Evolutionary conservation across 2,113 vertebrate genomes (phyloP), one percentile per base, ranked within the genome.

Genomic region (Rhea americana): DNA sequence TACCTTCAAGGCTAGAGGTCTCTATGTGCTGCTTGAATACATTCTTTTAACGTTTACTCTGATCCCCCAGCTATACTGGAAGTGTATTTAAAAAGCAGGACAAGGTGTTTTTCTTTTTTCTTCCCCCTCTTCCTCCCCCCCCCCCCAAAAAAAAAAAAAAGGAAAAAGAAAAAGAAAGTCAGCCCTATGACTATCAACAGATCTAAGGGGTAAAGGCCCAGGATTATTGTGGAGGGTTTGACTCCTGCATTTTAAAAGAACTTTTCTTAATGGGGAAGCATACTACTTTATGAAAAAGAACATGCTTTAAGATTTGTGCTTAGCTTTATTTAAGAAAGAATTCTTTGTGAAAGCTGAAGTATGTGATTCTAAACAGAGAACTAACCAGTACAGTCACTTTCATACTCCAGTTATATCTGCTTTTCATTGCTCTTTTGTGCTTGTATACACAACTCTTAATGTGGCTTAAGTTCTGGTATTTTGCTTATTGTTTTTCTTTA

Each of bases 311-410:
- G 85, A 83, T 86, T 80, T 15, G 4, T 62, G 50, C 85, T 51
- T 68, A 82, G 56, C 39, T 89, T 11, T 37, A 65, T 89, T 11
- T 37, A 65, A 88, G 70, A 93, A 95, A 94, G 39, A 32, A 13
- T 75, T 96, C 83, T 94, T 95, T 94, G 91, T 93, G 65, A 22
- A 90, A 48, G 32, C 66, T 75, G 48, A 26, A 91, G 51, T 62
- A 71, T 68, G 35, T 93, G 80, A 84, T 75, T 93, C 28, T 71
- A 58, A 50, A 71, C 80, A 84, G 78, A 90, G 56, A 39, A 68
- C 48, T 68, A 22, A 78, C 61, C 59, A 91, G 35, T 63, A n/a
- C 70, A 83, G 32, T 81, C 56, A 22, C 65, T 94, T 94, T 43
- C 0, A 0, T 91, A 94, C 91, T 91, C 90, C 82, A 5, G 56